Conservation (phyloP, 1,140 invertebrate species). For the Pseudomyrmex sp. region DNA sequence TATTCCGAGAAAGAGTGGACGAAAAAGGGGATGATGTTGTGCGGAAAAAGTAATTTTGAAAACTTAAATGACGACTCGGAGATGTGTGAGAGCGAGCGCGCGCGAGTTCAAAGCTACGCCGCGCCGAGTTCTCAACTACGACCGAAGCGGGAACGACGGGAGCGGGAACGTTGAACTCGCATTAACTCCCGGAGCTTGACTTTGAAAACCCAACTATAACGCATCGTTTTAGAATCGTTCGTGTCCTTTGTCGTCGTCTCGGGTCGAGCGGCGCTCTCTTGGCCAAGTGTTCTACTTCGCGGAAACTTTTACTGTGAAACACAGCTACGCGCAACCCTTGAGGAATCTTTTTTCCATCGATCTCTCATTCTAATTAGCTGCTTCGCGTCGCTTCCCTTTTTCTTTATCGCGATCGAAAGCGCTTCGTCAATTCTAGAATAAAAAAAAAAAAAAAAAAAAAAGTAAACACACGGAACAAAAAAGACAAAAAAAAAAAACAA, state of each 20-base stretch:
- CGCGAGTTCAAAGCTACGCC: constrained; percentile 25
- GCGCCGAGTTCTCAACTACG: constrained; percentile 7
- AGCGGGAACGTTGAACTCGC: constrained; percentile 31
- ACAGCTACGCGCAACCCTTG: not conserved
- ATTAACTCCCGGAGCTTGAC: constrained; percentile 32
- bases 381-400: too few species aligned
- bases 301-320: constrained; percentile 10
- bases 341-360: not conserved
- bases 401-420: too few species aligned
- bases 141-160: not conserved
- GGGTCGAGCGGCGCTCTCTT: not conserved
- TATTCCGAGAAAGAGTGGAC: not conserved
- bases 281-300: constrained; percentile 2
- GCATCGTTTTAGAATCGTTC: constrained; percentile 21
- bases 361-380: too few species aligned
- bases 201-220: constrained; percentile 40
- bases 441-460: too few species aligned
- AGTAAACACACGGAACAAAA: not conserved
- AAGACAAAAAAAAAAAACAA: not conserved
- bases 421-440: too few species aligned
- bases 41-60: constrained; percentile 39
- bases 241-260: not conserved
- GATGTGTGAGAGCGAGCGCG: not conserved
- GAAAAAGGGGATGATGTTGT: not conserved
- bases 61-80: constrained; percentile 31